A percentile compares a stretch with the other conserved stretches of the same genome.
Evolutionary conservation across 2,797 vertebrate genomes (phyloP).

Genomic region (Falco naumanni): DNA sequence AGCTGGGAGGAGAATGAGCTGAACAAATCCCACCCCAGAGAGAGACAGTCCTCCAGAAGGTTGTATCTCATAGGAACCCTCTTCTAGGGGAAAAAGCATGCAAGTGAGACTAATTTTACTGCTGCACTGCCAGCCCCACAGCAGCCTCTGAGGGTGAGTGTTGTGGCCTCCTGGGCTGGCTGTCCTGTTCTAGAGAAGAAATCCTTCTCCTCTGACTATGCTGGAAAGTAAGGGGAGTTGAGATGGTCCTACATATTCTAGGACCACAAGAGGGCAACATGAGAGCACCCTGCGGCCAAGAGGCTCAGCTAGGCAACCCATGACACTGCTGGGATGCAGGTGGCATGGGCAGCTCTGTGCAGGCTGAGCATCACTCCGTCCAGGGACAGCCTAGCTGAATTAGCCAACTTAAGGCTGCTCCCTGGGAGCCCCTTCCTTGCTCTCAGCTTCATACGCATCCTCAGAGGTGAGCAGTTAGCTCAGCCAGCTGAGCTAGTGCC

Average conservation of each 20-base stretch:
- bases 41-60: background rate
- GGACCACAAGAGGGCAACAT: constrained; percentile 67
- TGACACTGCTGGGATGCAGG: background rate
- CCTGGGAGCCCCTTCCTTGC: background rate
- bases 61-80: background rate
- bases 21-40: background rate
- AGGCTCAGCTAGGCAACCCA: background rate
- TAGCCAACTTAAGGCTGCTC: background rate
- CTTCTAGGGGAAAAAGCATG: background rate
- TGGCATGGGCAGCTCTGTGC: background rate
- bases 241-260: background rate
- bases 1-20: background rate
- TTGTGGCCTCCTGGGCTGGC: background rate
- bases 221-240: background rate
- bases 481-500: background rate
- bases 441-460: background rate
- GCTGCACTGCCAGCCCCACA: background rate
- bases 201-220: background rate
- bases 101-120: background rate
- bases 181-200: background rate
- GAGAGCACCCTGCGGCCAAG: background rate
- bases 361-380: background rate
- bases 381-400: background rate
- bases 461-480: background rate
- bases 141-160: background rate